Conservation (phyloP, 2,888 invertebrate species). For the Sabatieria punctata region DNA sequence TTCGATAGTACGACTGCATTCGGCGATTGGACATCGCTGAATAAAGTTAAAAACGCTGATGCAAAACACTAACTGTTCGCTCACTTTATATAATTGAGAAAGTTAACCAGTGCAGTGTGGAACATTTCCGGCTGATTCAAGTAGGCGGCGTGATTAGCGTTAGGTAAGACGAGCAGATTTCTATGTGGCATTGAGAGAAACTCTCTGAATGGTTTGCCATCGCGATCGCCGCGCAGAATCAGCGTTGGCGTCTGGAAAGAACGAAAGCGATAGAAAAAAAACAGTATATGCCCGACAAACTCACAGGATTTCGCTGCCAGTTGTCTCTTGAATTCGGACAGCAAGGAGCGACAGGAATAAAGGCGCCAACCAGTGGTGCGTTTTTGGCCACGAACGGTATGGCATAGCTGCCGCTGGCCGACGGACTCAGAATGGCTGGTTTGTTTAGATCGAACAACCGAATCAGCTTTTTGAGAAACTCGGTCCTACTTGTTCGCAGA, state of each 20-base stretch:
- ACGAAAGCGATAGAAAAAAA: too few relatives aligned
- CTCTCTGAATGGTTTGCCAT: constrained; percentile 23
- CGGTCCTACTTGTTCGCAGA: constrained; percentile 13
- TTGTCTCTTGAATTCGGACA: too few relatives aligned
- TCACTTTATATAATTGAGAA: constrained; percentile 20
- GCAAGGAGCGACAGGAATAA: constrained; percentile 35
- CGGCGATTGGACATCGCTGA: too few relatives aligned
- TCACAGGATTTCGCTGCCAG: too few relatives aligned
- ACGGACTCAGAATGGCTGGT: constrained; percentile 37
- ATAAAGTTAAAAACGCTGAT: too few relatives aligned
- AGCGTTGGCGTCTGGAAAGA: constrained; percentile 35
- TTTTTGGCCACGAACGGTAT: constrained; percentile 33
- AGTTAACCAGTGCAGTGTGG: constrained; percentile 35
- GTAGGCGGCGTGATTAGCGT: constrained; percentile 38
- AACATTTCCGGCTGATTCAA: constrained; percentile 35
- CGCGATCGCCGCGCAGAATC: constrained; percentile 36
- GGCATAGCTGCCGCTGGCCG: constrained; percentile 38
- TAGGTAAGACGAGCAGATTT: constrained; percentile 32
- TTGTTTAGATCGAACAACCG: constrained; percentile 20
- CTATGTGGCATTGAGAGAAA: constrained; percentile 27
- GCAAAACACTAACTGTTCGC: too few relatives aligned
- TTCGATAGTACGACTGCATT: too few relatives aligned
- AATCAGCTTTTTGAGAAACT: constrained; percentile 30
- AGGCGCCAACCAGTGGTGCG: constrained; percentile 29
- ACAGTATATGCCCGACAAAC: too few relatives aligned